Base-by-base conservation (phyloP, 2,888 invertebrate species). In the Candidula unifasciata region DNA sequence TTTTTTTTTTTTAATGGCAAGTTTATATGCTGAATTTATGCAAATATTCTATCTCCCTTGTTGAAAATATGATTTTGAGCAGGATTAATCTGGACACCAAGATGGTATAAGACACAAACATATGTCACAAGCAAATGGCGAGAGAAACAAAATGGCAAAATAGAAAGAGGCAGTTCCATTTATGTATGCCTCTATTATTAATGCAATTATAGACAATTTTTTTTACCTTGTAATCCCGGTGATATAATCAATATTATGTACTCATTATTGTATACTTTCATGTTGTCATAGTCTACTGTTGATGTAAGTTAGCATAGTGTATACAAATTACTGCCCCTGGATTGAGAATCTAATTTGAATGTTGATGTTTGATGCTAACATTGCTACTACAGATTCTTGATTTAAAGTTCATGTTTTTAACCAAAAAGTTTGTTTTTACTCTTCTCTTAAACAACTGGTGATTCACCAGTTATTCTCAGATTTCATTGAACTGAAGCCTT, bases 81-180 rank as follows among this genome's bases (percentile, higher is more conserved):
- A 44, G 44, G 33, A 57, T 33, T 52, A 52, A 60, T 57, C 60
- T 33, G 57, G 30, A 77, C 30, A 24, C 30, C 27, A 52, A 37
- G 77, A 69, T 35, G 60, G 27, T 33, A 77, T 27, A 10, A n/a
- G 52, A 27, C 44, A 44, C 44, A n/a, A 24, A 74, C n/a, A 52
- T 6, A n/a, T 33, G 71, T 74, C 52, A 16, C 27, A 52, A 24
- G 10, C 21, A 37, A 71, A 71, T 71, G 71, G 71, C 71, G 37
- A 71, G 71, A 24, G 71, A 71, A 37, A 74, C 52, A 44, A 44
- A 74, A 74, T 74, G 73, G 73, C 73, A 74, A 74, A n/a, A 74
- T 74, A 24, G 44, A 27, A 52, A 35, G 73, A 74, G 73, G 52
- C 52, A 52, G 44, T 74, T 52, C 73, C 52, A 27, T 27, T 74